phyloP scores from a whole-genome alignment of 2,888 invertebrate species.

The Himalopsyche japonica region DNA sequence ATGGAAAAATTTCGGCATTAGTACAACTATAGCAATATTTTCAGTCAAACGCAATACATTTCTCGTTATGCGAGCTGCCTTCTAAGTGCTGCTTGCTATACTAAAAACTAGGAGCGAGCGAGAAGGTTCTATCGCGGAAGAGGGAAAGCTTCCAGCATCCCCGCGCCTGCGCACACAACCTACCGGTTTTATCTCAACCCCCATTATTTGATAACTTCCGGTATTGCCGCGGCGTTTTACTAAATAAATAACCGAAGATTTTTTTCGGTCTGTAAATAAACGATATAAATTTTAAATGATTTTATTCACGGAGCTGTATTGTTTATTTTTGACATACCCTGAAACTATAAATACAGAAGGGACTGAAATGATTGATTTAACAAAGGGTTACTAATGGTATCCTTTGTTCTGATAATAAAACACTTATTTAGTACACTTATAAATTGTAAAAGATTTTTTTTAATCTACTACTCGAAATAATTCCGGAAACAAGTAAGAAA shows the following conservation, averaged over 20 bases:
- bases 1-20: too few species aligned
- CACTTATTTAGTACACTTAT: too few species aligned
- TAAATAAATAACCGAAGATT: not conserved
- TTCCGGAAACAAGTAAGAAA: too few species aligned
- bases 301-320: not conserved
- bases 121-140: not conserved
- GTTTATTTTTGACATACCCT: not conserved
- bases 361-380: not conserved
- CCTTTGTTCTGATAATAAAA: too few species aligned
- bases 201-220: not conserved
- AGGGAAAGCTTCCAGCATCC: conserved; percentile 32
- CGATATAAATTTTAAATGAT: not conserved
- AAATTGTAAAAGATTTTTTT: too few species aligned
- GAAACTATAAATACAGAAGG: not conserved
- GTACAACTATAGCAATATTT: too few species aligned
- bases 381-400: not conserved
- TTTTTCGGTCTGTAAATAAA: not conserved
- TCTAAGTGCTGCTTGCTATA: not conserved
- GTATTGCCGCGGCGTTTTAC: not conserved
- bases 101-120: conserved; percentile 2
- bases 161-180: conserved; percentile 25
- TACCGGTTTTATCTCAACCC: conserved; percentile 8
- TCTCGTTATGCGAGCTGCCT: not conserved
- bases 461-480: too few species aligned
- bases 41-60: too few species aligned